Evolutionary conservation across 2,797 vertebrate genomes (phyloP).

Genomic region (Thalassophryne amazonica): DNA sequence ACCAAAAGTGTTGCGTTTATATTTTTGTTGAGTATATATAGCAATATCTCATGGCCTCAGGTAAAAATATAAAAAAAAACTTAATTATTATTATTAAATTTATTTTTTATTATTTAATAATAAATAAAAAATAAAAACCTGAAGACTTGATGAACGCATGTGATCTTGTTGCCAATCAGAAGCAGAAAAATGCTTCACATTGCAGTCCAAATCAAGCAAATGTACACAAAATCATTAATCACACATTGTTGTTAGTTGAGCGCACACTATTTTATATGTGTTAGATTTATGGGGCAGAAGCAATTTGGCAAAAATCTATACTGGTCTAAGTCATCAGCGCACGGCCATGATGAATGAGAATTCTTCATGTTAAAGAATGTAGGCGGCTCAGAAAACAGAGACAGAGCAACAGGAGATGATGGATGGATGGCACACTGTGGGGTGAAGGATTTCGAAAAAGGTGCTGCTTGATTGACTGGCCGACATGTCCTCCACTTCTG

Average conservation of each 20-base stretch:
- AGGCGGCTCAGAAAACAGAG: constrained; percentile 35
- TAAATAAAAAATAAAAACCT: no score
- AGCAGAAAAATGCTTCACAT: no score
- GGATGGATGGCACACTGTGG: constrained; percentile 48
- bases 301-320: constrained; percentile 73
- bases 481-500: neutral
- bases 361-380: constrained; percentile 65
- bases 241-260: constrained; percentile 58
- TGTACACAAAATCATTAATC: constrained; percentile 49
- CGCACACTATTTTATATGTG: constrained; percentile 59
- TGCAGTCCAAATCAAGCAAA: constrained; percentile 30
- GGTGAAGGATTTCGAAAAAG: constrained; percentile 36
- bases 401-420: constrained; percentile 52
- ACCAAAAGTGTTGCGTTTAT: no score
- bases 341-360: constrained; percentile 60
- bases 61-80: no score
- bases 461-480: constrained; percentile 51
- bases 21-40: no score
- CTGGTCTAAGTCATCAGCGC: constrained; percentile 45
- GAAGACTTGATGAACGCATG: no score
- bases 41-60: no score
- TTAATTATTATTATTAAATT: no score
- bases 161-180: no score
- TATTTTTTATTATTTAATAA: no score
- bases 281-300: constrained; percentile 66